Evolutionary conservation across 2,888 invertebrate genomes (phyloP).

Genomic region (Euplagia quadripunctaria): DNA sequence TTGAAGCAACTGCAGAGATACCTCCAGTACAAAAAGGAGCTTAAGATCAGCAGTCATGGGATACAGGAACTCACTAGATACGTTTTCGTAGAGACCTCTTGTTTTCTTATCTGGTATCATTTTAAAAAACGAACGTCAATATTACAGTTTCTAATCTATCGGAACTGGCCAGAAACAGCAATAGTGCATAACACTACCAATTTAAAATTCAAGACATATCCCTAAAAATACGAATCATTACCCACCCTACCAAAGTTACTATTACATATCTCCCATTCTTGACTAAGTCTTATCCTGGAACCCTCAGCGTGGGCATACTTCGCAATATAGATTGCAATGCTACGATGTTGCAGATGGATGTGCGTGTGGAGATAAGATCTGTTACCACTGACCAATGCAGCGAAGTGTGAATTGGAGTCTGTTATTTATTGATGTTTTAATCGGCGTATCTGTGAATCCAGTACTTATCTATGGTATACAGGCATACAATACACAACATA

Average conservation of each 20-base stretch:
- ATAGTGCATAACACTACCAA: not conserved
- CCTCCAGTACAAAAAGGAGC: no score
- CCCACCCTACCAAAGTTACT: not conserved
- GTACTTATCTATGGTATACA: not conserved
- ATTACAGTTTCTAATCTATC: no score
- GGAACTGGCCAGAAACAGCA: no score
- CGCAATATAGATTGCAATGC: not conserved
- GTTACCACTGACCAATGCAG: not conserved
- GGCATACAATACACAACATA: not conserved
- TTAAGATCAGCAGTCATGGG: no score
- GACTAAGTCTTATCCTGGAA: constrained; percentile 25
- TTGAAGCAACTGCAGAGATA: no score
- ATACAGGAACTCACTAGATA: no score
- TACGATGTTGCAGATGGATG: constrained; percentile 13
- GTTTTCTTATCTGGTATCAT: no score
- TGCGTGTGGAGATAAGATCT: constrained; percentile 5
- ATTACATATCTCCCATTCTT: constrained; percentile 31
- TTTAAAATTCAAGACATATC: not conserved
- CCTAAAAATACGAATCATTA: constrained; percentile 7
- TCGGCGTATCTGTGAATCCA: not conserved
- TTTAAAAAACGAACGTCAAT: no score
- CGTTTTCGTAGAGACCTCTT: no score
- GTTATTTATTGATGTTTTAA: constrained; percentile 2
- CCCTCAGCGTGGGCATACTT: constrained; percentile 16
- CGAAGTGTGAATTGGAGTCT: not conserved